phyloP scores from a whole-genome alignment of 2,797 vertebrate genomes.

The Apogon talboti region DNA sequence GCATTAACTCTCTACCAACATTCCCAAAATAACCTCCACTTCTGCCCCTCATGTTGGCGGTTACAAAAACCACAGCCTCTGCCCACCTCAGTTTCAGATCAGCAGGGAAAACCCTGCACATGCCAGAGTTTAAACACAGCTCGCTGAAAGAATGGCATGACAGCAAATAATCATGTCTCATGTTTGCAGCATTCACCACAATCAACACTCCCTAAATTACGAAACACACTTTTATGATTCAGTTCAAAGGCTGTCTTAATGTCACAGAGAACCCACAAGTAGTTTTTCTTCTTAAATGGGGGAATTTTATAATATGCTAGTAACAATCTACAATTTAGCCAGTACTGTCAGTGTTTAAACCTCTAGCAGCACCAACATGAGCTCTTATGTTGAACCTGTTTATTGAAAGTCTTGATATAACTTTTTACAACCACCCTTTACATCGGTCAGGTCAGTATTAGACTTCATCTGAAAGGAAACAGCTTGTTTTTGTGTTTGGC shows the following conservation, averaged over 20 bases:
- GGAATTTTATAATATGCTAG: slow-evolving; percentile 1
- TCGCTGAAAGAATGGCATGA: neutral
- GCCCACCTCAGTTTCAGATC: slow-evolving; percentile 6
- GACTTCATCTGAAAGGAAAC: no score
- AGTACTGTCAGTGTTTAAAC: slow-evolving; percentile 1
- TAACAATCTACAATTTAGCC: slow-evolving; percentile 5
- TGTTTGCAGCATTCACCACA: slow-evolving; percentile 20
- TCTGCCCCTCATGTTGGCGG: neutral
- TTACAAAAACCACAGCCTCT: neutral
- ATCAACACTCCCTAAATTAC: slow-evolving; percentile 2
- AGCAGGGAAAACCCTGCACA: neutral
- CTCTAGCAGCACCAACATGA: no score
- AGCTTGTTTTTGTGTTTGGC: no score
- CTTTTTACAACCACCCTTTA: no score
- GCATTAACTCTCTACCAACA: neutral
- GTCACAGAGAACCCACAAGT: slow-evolving; percentile 20
- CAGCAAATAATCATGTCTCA: slow-evolving; percentile 15
- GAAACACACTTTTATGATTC: slow-evolving; percentile 24
- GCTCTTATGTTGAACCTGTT: neutral
- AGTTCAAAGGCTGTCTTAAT: slow-evolving; percentile 38
- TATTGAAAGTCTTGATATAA: neutral
- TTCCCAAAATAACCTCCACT: neutral
- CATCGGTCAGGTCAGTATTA: no score
- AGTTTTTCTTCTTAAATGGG: slow-evolving; percentile 10
- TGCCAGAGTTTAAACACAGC: neutral